Evolutionary conservation across 2,113 vertebrate species (phyloP), one percentile per base, ranked within the genome.

Genomic region (Urocynchramus pylzowi): DNA sequence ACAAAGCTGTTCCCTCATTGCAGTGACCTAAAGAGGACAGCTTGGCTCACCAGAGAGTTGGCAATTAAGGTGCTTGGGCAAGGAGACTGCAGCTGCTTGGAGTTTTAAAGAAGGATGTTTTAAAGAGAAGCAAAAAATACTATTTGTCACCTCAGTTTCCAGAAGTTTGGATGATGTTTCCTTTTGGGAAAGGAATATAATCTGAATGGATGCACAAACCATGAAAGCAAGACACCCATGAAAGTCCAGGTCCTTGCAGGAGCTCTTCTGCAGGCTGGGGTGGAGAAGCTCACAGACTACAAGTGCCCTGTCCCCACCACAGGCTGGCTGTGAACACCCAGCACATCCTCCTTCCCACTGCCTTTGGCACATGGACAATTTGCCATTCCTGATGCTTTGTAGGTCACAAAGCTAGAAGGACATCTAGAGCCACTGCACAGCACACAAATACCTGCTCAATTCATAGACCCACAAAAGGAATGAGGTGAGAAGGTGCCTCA

Each of bases 1-100:
- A 80, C 64, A 91, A 78, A 93, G 42, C 21, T 49, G n/a, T 31
- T 95, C 31, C 76, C 49, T 93, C 59, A 17, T 37, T 86, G n/a
- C 33, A 44, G 5, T 56, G 41, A 42, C 59, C 86, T 73, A 23
- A 73, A 74, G 11, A 87, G 64, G 42, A 83, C 75, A 82, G 33
- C 49, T 42, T 82, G 52, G 44, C 57, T 90, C 52, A 79, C 39
- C 2, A 1, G 20, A 61, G 26, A 42, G n/a, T 9, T 88, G 49
- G 45, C 23, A 68, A 13, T 79, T 75, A 59, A 88, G 41, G 28
- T 88, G 18, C 42, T 31, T 75, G 22, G 41, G 47, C 28, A 80
- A 82, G 53, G 39, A 85, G 19, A 35, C 52, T 78, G 63, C 64
- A 83, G 67, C 27, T 71, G 16, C 79, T 83, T 0, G 0, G 65